These are phyloP conservation scores for Aurelia sp. DNA, from an alignment of 30 jellyfish, hydroid and myxozoan species.

Conservation along the genomic window DNA sequence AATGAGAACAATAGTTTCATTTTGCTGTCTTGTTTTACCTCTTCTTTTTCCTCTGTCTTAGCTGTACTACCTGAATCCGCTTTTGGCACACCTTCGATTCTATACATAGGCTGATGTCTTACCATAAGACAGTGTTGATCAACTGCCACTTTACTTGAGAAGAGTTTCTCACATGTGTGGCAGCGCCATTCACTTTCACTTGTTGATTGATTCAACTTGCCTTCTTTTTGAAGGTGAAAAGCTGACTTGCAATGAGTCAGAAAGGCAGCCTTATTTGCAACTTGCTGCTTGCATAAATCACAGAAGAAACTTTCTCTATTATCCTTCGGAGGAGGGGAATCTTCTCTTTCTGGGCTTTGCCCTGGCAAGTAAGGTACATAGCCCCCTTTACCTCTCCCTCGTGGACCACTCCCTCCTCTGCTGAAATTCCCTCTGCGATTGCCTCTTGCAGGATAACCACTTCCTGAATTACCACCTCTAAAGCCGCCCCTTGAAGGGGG, in stretches of 20 bases:
- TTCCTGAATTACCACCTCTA: background rate
- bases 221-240: constrained; percentile 85
- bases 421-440: constrained; percentile 4
- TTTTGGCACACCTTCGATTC: constrained; percentile 74
- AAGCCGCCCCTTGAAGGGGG: constrained; percentile 21
- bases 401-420: constrained; percentile 12
- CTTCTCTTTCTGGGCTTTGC: constrained; percentile 33
- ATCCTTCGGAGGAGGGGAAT: constrained; percentile 8
- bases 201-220: constrained; percentile 14
- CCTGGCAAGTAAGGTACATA: constrained; percentile 56
- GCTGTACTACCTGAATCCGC: constrained; percentile 1
- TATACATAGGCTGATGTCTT: constrained; percentile 86
- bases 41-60: constrained; percentile 7
- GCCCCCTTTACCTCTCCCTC: constrained; percentile 44
- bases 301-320: constrained; percentile 83
- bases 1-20: constrained; percentile 42
- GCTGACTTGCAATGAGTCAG: constrained; percentile 78
- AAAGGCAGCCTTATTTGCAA: constrained; percentile 62
- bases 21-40: constrained; percentile 12
- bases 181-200: constrained; percentile 72
- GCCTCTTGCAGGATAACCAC: background rate
- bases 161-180: constrained; percentile 79
- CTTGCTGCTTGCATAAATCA: constrained; percentile 82
- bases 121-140: constrained; percentile 89
- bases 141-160: constrained; percentile 56